Percentiles rank a stretch among this genome's conserved stretches.
phyloP scores from a whole-genome alignment of 2,797 vertebrate species.

The Cuculus canorus region DNA sequence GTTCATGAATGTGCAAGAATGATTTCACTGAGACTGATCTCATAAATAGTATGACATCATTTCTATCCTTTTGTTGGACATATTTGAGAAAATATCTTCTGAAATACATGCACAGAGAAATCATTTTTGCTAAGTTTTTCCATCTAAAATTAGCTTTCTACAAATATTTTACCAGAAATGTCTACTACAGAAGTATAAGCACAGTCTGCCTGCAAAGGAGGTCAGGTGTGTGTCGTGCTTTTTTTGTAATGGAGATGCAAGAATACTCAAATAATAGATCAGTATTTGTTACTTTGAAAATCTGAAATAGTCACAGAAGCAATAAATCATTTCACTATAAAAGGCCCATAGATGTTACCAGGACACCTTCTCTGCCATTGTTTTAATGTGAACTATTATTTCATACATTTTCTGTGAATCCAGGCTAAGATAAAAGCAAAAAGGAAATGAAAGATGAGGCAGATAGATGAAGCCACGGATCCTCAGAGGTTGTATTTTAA shows the following conservation, averaged over 20 bases:
- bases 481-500: neutral
- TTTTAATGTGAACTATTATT: conserved; percentile 60
- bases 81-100: neutral
- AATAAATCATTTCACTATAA: conserved; percentile 22
- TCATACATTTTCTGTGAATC: conserved; percentile 37
- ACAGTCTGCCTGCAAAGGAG: neutral
- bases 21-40: neutral
- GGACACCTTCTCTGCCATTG: neutral
- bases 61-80: neutral
- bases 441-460: conserved; percentile 65
- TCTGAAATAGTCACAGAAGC: conserved; percentile 5
- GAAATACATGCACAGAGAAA: neutral
- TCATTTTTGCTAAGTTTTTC: neutral
- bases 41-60: neutral
- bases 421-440: conserved; percentile 55
- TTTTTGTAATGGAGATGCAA: neutral
- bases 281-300: neutral
- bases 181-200: neutral
- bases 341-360: neutral
- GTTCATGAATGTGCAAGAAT: neutral
- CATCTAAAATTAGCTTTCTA: neutral
- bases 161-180: neutral
- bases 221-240: neutral
- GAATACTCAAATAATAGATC: neutral
- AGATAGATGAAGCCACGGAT: conserved; percentile 12